phyloP scores from a whole-genome alignment of 1,140 invertebrate genomes.

The Muscidifurax raptorellus region DNA sequence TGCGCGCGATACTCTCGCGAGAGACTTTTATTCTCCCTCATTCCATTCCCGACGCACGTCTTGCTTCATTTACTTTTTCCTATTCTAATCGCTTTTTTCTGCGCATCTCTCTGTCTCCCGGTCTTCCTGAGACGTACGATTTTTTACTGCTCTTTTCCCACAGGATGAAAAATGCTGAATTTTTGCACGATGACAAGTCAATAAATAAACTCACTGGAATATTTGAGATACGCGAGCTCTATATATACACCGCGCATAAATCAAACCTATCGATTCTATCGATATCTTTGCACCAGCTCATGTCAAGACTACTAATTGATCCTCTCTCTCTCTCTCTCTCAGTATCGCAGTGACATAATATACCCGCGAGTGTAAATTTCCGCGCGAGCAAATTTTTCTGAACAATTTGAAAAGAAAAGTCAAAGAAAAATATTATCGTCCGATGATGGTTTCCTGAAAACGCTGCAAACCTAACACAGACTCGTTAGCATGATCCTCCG shows the following conservation, averaged over 20 bases:
- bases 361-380: too few relatives aligned
- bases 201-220: too few relatives aligned
- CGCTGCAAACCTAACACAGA: background rate
- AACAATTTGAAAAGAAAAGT: too few relatives aligned
- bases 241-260: too few relatives aligned
- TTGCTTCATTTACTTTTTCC: constrained; percentile 32
- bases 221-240: too few relatives aligned
- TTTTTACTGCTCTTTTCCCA: constrained; percentile 39
- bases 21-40: constrained; percentile 39
- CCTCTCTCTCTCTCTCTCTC: too few relatives aligned
- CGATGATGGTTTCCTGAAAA: background rate
- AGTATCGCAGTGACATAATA: background rate
- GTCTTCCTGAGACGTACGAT: background rate
- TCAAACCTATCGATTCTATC: background rate
- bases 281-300: background rate
- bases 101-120: constrained; percentile 35
- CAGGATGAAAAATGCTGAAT: background rate
- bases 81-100: constrained; percentile 50
- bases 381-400: too few relatives aligned
- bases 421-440: background rate
- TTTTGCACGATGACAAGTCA: too few relatives aligned
- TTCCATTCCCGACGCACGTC: constrained; percentile 5
- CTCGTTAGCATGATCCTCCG: constrained; percentile 19
- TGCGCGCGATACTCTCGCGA: background rate
- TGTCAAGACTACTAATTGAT: background rate